Percentiles rank a stretch among this genome's conserved stretches.
Evolutionary conservation across 2,113 vertebrate genomes (phyloP).

Genomic region (Xiphophorus maculatus): DNA sequence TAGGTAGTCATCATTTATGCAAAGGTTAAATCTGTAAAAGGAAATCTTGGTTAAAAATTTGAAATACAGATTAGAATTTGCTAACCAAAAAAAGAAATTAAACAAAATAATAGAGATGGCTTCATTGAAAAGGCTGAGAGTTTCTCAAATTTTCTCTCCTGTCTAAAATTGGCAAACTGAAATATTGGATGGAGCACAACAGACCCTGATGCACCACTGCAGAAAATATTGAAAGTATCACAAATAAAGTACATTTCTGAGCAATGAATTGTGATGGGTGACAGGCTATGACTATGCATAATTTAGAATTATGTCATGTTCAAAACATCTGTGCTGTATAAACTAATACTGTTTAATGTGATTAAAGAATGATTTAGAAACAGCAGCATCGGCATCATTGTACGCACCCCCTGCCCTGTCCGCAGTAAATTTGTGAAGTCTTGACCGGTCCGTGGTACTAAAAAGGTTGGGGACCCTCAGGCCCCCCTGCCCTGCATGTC

Average conservation of each 20-base stretch:
- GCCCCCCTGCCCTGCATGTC: no score
- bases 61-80: constrained; percentile 6
- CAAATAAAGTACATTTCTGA: constrained; percentile 14
- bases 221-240: constrained; percentile 26
- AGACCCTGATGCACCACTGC: constrained; percentile 7
- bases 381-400: no score
- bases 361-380: no score
- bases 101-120: constrained; percentile 4
- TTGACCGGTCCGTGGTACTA: no score
- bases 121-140: constrained; percentile 17
- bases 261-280: constrained; percentile 2
- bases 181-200: constrained; percentile 36
- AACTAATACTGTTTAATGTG: no score
- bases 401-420: no score
- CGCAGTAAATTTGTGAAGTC: no score
- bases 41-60: background rate
- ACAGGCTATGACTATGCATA: background rate
- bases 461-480: no score
- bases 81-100: background rate
- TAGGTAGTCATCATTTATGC: background rate
- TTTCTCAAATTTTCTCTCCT: background rate
- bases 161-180: constrained; percentile 29
- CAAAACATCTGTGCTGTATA: background rate
- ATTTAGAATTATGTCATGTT: background rate
- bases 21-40: background rate